Evolutionary conservation across 2,797 vertebrate species (phyloP).

Genomic region (Intellagama lesueurii): DNA sequence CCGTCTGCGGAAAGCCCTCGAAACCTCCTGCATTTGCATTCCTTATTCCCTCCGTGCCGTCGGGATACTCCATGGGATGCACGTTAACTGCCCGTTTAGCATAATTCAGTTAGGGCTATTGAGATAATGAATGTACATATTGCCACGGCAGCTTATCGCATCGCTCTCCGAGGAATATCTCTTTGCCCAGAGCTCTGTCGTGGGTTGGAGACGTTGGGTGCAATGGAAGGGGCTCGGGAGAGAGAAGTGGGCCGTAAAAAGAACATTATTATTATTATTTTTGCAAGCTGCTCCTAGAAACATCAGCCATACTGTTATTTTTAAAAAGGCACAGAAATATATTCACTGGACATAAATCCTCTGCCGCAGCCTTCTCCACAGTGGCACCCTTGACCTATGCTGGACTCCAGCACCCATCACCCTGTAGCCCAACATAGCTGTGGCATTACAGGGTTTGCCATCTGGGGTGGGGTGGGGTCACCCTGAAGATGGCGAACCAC

Average conservation of each 20-base stretch:
- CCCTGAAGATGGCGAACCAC: background rate
- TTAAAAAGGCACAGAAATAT: background rate
- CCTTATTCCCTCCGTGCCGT: background rate
- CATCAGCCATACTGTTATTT: no score
- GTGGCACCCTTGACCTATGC: background rate
- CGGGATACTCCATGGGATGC: background rate
- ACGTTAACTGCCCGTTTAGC: accelerated
- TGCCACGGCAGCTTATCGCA: background rate
- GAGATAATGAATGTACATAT: background rate
- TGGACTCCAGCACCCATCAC: background rate
- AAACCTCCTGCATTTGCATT: background rate
- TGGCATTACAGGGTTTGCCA: no score
- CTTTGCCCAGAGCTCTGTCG: background rate
- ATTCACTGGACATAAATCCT: background rate
- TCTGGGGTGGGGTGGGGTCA: no score
- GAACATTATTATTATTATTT: no score
- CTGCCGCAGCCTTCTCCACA: background rate
- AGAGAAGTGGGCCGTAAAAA: background rate
- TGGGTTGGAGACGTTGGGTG: background rate
- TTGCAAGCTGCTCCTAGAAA: no score
- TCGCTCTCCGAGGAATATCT: background rate
- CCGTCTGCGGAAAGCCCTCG: background rate
- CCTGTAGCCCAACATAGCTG: background rate
- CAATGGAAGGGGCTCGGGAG: accelerated
- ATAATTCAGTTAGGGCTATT: background rate